Conservation (phyloP, 2,113 vertebrate genomes). For the Pygathrix nemaeus region DNA sequence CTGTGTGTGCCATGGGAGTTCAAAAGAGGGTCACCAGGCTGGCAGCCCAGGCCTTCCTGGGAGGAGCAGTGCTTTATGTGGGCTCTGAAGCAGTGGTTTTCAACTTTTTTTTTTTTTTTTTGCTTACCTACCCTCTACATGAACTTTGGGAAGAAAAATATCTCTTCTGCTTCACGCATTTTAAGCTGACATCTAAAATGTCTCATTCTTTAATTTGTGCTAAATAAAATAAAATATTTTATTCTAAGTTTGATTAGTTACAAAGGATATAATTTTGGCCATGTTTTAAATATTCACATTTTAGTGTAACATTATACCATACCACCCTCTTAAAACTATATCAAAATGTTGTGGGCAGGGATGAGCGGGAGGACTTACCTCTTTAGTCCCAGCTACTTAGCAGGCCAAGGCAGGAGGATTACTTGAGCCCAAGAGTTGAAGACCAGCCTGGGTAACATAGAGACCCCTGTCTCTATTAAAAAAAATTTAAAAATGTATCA, state of each 20-base stretch:
- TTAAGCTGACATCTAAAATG: constrained; percentile 54
- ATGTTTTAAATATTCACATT: constrained; percentile 45
- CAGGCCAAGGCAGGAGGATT: too few species aligned
- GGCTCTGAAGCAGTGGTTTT: neutral
- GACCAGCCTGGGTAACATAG: too few species aligned
- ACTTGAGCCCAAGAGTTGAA: too few species aligned
- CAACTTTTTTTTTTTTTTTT: neutral
- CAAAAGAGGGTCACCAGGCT: neutral
- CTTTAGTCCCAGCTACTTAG: too few species aligned
- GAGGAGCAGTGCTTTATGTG: neutral
- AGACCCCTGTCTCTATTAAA: too few species aligned
- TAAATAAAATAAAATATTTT: neutral
- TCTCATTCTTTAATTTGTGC: neutral
- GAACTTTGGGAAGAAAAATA: neutral
- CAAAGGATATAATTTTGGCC: neutral
- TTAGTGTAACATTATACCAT: neutral
- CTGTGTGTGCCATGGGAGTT: neutral
- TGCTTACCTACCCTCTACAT: constrained; percentile 2
- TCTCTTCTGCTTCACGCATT: constrained; percentile 23
- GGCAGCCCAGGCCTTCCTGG: neutral
- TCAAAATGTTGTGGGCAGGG: neutral
- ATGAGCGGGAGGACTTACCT: too few species aligned
- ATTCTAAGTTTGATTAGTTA: constrained; percentile 11
- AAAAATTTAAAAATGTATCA: neutral
- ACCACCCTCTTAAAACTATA: neutral